phyloP scores from a whole-genome alignment of 2,113 vertebrate species.

The Macroglossus sobrinus region DNA sequence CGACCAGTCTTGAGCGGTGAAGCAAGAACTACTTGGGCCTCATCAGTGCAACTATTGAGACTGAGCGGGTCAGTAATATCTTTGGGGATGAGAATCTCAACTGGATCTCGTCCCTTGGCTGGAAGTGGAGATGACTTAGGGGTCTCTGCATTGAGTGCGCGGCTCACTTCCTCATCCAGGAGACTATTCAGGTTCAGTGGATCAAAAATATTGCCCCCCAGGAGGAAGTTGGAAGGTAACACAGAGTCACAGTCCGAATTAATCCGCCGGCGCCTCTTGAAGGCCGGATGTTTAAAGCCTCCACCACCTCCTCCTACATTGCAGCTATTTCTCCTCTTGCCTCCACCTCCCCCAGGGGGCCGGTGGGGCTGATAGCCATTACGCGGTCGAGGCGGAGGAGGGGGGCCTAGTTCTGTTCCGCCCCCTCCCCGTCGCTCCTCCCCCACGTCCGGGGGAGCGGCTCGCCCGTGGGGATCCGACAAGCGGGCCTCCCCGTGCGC shows the following conservation, averaged over 20 bases:
- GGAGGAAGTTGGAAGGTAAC: constrained; percentile 89
- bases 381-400: constrained; percentile 71
- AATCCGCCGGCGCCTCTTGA: constrained; percentile 86
- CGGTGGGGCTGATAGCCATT: constrained; percentile 85
- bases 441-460: constrained; percentile 64
- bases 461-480: constrained; percentile 54
- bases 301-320: constrained; percentile 78
- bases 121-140: constrained; percentile 93
- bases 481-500: constrained; percentile 55
- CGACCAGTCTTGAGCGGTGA: constrained; percentile 85
- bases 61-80: constrained; percentile 95
- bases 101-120: constrained; percentile 85
- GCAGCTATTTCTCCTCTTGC: constrained; percentile 88
- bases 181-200: constrained; percentile 95
- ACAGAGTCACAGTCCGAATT: constrained; percentile 90
- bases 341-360: constrained; percentile 63
- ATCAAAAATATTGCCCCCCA: constrained; percentile 95
- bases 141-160: constrained; percentile 89
- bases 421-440: constrained; percentile 70
- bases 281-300: constrained; percentile 86
- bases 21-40: constrained; percentile 83
- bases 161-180: constrained; percentile 92
- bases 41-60: constrained; percentile 84
- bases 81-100: constrained; percentile 93
- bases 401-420: constrained; percentile 63